Evolutionary conservation across 2,888 invertebrate genomes (phyloP).

Genomic region (Clitarchus hookeri): DNA sequence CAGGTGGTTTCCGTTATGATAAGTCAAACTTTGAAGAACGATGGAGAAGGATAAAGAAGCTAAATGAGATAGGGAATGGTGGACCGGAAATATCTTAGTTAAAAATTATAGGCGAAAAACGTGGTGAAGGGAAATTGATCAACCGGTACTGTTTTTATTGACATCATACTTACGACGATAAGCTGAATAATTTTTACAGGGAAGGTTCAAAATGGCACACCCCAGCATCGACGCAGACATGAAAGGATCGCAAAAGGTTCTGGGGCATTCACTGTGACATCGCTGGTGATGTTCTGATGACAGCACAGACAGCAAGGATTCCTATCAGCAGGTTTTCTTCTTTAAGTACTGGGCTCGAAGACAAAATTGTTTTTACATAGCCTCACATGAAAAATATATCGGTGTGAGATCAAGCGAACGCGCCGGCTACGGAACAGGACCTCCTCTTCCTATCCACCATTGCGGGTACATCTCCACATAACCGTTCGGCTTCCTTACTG

Average conservation of each 20-base stretch:
- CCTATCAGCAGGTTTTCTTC: not conserved
- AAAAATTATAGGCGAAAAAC: not conserved
- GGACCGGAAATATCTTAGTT: not conserved
- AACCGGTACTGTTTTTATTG: not conserved
- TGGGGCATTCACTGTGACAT: not conserved
- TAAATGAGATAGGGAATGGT: constrained; percentile 17
- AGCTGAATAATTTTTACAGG: not conserved
- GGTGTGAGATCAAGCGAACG: not conserved
- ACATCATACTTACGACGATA: not conserved
- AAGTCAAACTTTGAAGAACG: not conserved
- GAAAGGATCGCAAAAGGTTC: not conserved
- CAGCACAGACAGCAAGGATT: not conserved
- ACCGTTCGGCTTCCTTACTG: too few relatives aligned
- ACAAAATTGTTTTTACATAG: not conserved
- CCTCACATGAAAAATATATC: not conserved
- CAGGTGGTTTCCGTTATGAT: not conserved
- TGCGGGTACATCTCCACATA: too few relatives aligned
- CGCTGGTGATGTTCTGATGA: not conserved
- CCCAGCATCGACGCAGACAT: not conserved
- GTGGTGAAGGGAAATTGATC: not conserved
- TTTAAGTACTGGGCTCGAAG: not conserved
- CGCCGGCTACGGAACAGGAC: too few relatives aligned
- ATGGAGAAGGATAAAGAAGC: not conserved
- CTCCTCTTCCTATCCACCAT: too few relatives aligned
- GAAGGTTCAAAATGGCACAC: not conserved